phyloP scores from a whole-genome alignment of 2,113 vertebrate genomes.

The Antechinus flavipes region DNA sequence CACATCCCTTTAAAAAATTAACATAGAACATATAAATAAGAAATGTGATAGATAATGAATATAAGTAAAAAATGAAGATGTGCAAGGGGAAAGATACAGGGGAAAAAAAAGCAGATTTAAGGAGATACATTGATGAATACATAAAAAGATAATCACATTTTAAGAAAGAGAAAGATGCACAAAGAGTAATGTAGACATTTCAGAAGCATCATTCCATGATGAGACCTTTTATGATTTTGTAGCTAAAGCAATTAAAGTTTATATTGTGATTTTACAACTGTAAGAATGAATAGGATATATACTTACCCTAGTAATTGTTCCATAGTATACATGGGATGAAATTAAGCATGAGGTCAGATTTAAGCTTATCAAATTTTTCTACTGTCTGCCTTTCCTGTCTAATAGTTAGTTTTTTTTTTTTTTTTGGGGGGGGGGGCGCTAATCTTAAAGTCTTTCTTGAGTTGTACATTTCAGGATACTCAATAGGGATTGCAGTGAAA shows the following conservation, averaged over 20 bases:
- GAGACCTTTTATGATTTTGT: neutral
- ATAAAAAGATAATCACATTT: slow-evolving; percentile 36
- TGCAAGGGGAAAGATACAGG: slow-evolving; percentile 1
- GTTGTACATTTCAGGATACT: slow-evolving; percentile 47
- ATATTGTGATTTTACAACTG: slow-evolving; percentile 47
- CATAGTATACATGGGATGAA: slow-evolving; percentile 27
- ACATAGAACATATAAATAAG: neutral
- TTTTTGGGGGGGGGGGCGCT: neutral
- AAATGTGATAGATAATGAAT: neutral
- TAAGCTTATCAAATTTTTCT: neutral
- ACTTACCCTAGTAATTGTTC: neutral
- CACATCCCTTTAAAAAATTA: slow-evolving; percentile 35
- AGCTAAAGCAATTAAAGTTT: neutral
- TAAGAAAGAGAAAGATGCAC: slow-evolving; percentile 19
- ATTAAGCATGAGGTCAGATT: neutral
- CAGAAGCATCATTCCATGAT: slow-evolving; percentile 1
- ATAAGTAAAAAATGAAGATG: neutral
- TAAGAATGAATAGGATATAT: neutral
- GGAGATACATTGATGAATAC: neutral
- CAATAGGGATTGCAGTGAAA: neutral
- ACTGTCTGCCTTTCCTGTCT: neutral
- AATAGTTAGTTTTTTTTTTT: slow-evolving; percentile 10
- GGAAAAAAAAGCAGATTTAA: neutral
- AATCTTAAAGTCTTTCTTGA: slow-evolving; percentile 40
- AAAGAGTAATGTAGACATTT: neutral